Evolutionary conservation across 2,797 vertebrate genomes (phyloP).

Genomic region (Lagodon rhomboides): DNA sequence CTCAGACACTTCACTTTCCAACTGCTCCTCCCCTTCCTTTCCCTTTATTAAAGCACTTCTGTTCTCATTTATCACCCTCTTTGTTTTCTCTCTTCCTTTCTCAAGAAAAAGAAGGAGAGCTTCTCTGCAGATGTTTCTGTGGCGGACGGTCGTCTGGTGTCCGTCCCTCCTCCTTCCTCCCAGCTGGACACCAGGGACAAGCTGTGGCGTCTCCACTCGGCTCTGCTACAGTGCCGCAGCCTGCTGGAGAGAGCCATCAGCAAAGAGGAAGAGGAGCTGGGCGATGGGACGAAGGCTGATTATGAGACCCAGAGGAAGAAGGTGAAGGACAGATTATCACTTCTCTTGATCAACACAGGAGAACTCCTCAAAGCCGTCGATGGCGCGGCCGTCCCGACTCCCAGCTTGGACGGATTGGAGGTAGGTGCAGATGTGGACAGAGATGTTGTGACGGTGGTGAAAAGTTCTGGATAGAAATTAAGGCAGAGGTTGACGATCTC

Average conservation of each 20-base stretch:
- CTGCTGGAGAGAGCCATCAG: slow-evolving; percentile 79
- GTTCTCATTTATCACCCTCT: not conserved
- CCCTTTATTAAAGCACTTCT: not conserved
- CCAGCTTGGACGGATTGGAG: slow-evolving; percentile 66
- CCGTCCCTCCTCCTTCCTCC: slow-evolving; percentile 73
- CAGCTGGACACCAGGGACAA: slow-evolving; percentile 78
- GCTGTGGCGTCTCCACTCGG: slow-evolving; percentile 79
- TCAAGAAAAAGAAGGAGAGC: slow-evolving; percentile 78
- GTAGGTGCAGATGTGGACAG: slow-evolving; percentile 60
- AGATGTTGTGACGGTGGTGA: slow-evolving; percentile 9
- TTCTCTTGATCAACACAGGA: slow-evolving; percentile 71
- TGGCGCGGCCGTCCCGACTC: slow-evolving; percentile 44
- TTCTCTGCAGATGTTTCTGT: slow-evolving; percentile 51
- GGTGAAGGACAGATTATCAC: slow-evolving; percentile 75
- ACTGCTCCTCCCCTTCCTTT: slow-evolving; percentile 1
- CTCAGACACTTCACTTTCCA: slow-evolving; percentile 2
- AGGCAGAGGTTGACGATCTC: slow-evolving; percentile 10
- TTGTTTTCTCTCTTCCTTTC: slow-evolving; percentile 1
- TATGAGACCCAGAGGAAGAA: slow-evolving; percentile 75
- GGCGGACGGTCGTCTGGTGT: slow-evolving; percentile 68
- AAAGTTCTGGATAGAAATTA: slow-evolving; percentile 1
- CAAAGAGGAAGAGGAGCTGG: slow-evolving; percentile 77
- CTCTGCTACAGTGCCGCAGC: slow-evolving; percentile 78
- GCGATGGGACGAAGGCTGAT: slow-evolving; percentile 51
- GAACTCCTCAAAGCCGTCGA: slow-evolving; percentile 74